A percentile compares a stretch with the other conserved stretches of the same genome.
Conservation (phyloP, 37 sponge, comb jelly and placozoan genomes). For the Amphimedon queenslandica region DNA sequence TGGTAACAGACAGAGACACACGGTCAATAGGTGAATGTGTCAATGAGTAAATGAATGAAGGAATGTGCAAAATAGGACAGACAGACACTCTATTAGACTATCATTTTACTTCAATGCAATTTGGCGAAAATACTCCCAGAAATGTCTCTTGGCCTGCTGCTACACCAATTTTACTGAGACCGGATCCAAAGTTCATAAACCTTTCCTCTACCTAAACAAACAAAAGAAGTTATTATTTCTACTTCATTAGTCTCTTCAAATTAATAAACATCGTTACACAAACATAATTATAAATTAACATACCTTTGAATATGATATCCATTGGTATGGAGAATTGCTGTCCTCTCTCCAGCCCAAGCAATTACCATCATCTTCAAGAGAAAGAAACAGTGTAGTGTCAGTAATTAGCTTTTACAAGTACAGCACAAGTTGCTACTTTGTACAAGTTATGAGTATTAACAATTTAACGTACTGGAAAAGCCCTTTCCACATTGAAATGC, state of each 20-base stretch:
- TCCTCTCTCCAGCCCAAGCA: conserved; percentile 72
- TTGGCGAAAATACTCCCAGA: conserved; percentile 77
- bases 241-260: neutral
- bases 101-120: conserved; percentile 60
- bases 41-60: neutral
- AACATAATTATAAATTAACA: neutral
- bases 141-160: conserved; percentile 76
- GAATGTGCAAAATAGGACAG: no score
- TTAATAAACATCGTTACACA: neutral
- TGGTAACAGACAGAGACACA: neutral
- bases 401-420: no score
- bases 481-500: conserved; percentile 74
- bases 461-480: conserved; percentile 40
- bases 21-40: neutral
- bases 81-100: no score
- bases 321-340: conserved; percentile 56
- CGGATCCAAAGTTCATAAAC: conserved; percentile 73
- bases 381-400: no score
- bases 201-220: conserved; percentile 55
- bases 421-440: neutral
- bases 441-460: neutral
- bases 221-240: neutral
- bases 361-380: conserved; percentile 62
- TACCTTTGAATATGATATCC: conserved; percentile 70
- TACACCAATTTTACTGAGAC: conserved; percentile 60